phyloP scores from a whole-genome alignment of 2,113 vertebrate species.

The Glaucidium brasilianum region DNA sequence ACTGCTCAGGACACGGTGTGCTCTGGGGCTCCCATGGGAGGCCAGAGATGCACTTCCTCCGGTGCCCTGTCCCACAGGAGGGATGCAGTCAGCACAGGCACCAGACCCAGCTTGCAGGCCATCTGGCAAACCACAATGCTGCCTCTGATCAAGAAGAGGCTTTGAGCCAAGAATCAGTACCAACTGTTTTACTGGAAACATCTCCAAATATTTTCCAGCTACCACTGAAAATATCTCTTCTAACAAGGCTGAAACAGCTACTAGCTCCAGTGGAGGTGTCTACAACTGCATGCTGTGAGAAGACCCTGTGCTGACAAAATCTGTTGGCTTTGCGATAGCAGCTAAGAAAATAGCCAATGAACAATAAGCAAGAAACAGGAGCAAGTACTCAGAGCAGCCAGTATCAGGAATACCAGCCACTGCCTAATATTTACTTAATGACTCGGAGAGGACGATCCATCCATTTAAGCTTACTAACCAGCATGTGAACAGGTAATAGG shows the following conservation, averaged over 20 bases:
- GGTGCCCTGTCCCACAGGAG: neutral
- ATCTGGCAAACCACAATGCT: neutral
- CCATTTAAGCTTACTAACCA: neutral
- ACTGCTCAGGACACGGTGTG: neutral
- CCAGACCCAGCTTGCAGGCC: neutral
- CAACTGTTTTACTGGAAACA: slow-evolving; percentile 36
- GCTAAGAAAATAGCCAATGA: neutral
- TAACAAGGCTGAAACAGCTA: neutral
- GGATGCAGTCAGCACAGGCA: neutral
- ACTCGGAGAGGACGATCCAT: neutral
- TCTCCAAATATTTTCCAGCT: slow-evolving; percentile 3
- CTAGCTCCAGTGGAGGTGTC: neutral
- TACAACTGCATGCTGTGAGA: neutral
- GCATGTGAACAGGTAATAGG: slow-evolving; percentile 10
- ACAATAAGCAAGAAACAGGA: neutral
- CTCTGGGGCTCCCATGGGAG: neutral
- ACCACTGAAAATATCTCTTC: neutral
- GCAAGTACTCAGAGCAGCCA: neutral
- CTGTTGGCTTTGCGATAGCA: neutral
- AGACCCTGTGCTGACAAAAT: neutral
- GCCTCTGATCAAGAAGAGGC: neutral
- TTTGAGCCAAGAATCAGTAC: neutral
- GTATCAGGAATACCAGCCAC: neutral
- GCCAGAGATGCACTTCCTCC: neutral
- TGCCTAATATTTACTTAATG: neutral